Percentiles rank a stretch among this genome's conserved stretches.
Evolutionary conservation across 2,797 vertebrate genomes (phyloP).

Genomic region (Urophycis tenuis): DNA sequence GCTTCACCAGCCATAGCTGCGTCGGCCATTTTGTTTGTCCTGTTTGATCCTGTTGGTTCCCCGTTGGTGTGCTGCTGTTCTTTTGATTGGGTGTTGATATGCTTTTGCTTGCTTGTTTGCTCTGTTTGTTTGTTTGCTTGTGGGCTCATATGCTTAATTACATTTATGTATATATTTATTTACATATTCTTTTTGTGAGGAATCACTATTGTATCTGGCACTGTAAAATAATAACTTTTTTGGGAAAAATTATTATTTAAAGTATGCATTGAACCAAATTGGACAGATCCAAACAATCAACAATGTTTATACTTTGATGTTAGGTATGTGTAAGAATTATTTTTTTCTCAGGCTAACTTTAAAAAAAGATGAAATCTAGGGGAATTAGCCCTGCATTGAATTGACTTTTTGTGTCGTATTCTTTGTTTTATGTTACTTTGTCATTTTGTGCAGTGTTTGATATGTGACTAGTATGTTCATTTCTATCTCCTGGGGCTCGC

Average conservation of each 20-base stretch:
- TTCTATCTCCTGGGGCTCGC: constrained; percentile 67
- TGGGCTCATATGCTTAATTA: constrained; percentile 40
- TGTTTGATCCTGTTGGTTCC: constrained; percentile 48
- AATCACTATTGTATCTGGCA: not conserved
- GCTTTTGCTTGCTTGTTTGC: constrained; percentile 55
- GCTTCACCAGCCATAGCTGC: constrained; percentile 38
- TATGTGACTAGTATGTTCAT: constrained; percentile 69
- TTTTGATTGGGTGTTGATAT: constrained; percentile 40
- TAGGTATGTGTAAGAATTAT: not conserved
- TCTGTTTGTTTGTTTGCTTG: constrained; percentile 59
- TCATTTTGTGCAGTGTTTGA: constrained; percentile 62
- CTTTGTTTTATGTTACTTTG: constrained; percentile 35
- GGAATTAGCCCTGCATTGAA: constrained; percentile 55
- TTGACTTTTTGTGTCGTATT: constrained; percentile 25
- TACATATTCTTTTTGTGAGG: not conserved
- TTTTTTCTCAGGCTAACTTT: not conserved
- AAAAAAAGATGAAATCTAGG: constrained; percentile 42
- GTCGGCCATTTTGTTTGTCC: constrained; percentile 42
- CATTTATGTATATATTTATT: not conserved
- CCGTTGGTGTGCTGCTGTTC: constrained; percentile 45
- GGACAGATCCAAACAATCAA: not conserved
- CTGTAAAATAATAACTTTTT: not conserved
- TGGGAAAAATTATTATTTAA: not conserved
- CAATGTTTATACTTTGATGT: not conserved
- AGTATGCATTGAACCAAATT: not conserved